A percentile compares a stretch with the other conserved stretches of the same genome.
Evolutionary conservation across 2,113 vertebrate species (phyloP).

Genomic region (Stictonetta naevosa): DNA sequence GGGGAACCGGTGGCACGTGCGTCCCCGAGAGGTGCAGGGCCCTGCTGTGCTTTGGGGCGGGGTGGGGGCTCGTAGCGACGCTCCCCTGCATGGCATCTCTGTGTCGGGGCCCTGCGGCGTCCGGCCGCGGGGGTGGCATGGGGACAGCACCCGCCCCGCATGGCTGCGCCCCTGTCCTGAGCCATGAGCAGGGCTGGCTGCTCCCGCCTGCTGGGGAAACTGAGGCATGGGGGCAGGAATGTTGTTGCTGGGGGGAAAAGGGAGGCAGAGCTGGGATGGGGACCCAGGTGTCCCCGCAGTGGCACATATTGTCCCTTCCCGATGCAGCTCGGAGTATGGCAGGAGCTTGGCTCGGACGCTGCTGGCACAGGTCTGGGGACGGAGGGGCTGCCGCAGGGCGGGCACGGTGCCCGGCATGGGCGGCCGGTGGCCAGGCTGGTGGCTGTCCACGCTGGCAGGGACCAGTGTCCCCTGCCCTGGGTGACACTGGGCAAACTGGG

Average conservation of each 20-base stretch:
- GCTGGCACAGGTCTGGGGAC: background rate
- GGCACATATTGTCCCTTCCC: background rate
- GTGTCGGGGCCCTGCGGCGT: rapidly evolving
- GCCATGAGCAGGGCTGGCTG: background rate
- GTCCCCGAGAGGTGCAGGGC: background rate
- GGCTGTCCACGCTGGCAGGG: background rate
- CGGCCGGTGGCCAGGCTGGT: background rate
- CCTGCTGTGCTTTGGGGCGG: background rate
- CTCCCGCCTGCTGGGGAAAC: background rate
- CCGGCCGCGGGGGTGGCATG: background rate
- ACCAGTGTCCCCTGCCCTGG: background rate
- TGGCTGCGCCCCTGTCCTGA: background rate
- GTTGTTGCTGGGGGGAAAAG: background rate
- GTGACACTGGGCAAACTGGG: background rate
- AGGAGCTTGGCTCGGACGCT: rapidly evolving
- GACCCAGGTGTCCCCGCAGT: too few species aligned
- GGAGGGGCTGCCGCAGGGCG: background rate
- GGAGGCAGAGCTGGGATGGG: background rate
- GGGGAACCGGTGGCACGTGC: background rate
- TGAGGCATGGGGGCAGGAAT: background rate
- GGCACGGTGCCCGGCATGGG: rapidly evolving
- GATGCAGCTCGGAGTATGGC: background rate
- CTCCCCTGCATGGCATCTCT: background rate
- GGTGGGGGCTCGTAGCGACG: background rate
- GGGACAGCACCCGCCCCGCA: background rate